Evolutionary conservation across 2,888 invertebrate genomes (phyloP).

Genomic region (Tribolium freemani): DNA sequence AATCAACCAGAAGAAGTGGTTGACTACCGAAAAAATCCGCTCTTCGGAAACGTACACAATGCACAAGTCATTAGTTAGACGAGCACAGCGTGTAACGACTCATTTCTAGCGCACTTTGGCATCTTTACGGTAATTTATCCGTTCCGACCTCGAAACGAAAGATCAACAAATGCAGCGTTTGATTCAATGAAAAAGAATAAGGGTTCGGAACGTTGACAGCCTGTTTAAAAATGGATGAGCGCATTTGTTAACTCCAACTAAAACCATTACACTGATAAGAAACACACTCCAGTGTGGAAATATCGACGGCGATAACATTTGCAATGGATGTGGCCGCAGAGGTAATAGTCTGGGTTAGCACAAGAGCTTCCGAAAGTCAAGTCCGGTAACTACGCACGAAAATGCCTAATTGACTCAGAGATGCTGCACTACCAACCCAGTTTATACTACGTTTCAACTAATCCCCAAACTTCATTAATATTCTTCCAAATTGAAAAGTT

Average conservation of each 20-base stretch:
- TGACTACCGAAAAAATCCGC: constrained; percentile 41
- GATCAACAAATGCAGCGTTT: constrained; percentile 52
- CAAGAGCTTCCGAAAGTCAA: constrained; percentile 28
- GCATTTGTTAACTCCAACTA: constrained; percentile 55
- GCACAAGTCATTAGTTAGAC: constrained; percentile 22
- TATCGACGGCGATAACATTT: constrained; percentile 60
- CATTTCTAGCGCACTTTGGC: neutral
- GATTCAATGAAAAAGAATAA: constrained; percentile 50
- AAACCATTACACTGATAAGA: constrained; percentile 61
- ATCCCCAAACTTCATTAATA: constrained; percentile 4
- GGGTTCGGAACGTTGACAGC: constrained; percentile 52
- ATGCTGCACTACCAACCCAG: constrained; percentile 15
- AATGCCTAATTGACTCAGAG: constrained; percentile 19
- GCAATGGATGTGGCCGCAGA: constrained; percentile 60
- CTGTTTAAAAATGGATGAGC: constrained; percentile 62
- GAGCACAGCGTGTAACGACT: neutral
- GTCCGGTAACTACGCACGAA: constrained; percentile 12
- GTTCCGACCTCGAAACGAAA: constrained; percentile 16
- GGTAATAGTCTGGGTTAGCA: constrained; percentile 18
- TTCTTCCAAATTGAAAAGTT: neutral
- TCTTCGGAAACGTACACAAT: constrained; percentile 29
- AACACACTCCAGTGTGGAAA: constrained; percentile 55
- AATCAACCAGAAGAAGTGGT: constrained; percentile 59
- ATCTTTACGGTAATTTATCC: neutral
- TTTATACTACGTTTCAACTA: constrained; percentile 1